A percentile compares a stretch with the other conserved stretches of the same genome.
phyloP scores from a whole-genome alignment of 2,888 invertebrate genomes.

The Sarcophaga carnaria region DNA sequence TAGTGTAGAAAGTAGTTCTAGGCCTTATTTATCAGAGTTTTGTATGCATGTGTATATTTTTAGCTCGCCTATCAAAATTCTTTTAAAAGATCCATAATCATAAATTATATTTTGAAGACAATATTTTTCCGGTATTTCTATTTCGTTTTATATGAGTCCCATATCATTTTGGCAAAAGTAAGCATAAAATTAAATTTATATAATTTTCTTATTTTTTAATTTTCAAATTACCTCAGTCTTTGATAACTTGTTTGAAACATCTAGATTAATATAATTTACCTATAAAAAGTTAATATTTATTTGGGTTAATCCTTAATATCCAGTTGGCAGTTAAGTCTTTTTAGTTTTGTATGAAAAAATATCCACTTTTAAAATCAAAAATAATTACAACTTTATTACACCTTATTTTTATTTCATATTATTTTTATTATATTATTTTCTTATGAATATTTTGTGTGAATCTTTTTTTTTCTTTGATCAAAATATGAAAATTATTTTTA shows the following conservation, averaged over 20 bases:
- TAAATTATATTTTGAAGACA: too few species aligned
- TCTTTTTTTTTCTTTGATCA: background rate
- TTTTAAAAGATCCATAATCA: too few species aligned
- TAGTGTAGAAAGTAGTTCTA: background rate
- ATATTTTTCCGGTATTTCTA: too few species aligned
- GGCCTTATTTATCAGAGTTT: too few species aligned
- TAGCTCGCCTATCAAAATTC: too few species aligned
- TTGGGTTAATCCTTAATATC: slow-evolving; percentile 52
- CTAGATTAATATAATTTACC: slow-evolving; percentile 1
- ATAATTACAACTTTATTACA: slow-evolving; percentile 8
- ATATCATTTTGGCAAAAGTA: too few species aligned
- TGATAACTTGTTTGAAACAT: too few species aligned
- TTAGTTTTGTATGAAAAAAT: background rate
- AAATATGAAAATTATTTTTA: background rate
- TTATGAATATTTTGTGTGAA: background rate
- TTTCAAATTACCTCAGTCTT: too few species aligned
- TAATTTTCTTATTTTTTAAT: too few species aligned
- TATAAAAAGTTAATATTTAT: background rate
- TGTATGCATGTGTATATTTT: too few species aligned
- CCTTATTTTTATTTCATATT: slow-evolving; percentile 5
- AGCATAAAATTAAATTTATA: too few species aligned
- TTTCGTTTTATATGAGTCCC: too few species aligned
- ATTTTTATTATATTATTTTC: background rate
- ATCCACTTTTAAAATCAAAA: background rate
- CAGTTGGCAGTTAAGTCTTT: slow-evolving; percentile 7